Evolutionary conservation across 2,113 vertebrate species (phyloP).

Genomic region (Butorides virescens): DNA sequence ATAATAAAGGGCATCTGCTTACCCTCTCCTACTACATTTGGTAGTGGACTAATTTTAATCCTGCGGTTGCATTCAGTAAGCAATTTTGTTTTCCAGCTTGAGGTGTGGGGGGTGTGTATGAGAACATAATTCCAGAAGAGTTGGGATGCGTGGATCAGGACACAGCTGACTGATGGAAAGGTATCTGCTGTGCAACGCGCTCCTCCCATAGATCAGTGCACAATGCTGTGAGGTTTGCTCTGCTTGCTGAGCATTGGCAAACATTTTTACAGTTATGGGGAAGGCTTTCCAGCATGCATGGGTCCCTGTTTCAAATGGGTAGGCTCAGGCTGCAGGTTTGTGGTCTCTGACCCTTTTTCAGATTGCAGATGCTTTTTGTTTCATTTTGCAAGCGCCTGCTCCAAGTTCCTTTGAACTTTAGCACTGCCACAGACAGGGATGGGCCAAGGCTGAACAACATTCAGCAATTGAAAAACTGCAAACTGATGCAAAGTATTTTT

Average conservation of each 20-base stretch:
- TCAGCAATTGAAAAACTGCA: neutral
- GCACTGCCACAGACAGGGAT: neutral
- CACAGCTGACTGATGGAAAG: neutral
- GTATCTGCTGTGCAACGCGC: neutral
- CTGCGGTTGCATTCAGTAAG: neutral
- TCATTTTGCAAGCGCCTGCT: neutral
- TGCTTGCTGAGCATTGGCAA: neutral
- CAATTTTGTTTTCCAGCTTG: neutral
- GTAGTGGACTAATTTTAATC: neutral
- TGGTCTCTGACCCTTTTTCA: neutral
- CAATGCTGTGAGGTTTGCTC: neutral
- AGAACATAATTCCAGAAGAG: neutral
- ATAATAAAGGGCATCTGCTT: slow-evolving; percentile 9
- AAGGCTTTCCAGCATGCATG: neutral
- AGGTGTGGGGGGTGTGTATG: neutral
- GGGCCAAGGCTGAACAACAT: neutral
- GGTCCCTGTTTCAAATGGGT: neutral
- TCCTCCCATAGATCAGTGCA: neutral
- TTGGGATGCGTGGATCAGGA: neutral
- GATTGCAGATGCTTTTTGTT: neutral
- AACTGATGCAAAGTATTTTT: neutral
- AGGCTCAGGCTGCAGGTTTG: neutral
- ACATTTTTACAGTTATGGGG: neutral
- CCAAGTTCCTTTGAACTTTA: neutral
- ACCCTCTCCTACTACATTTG: neutral